phyloP scores from a whole-genome alignment of 2,797 vertebrate genomes.

The Clarias laeviceps region DNA sequence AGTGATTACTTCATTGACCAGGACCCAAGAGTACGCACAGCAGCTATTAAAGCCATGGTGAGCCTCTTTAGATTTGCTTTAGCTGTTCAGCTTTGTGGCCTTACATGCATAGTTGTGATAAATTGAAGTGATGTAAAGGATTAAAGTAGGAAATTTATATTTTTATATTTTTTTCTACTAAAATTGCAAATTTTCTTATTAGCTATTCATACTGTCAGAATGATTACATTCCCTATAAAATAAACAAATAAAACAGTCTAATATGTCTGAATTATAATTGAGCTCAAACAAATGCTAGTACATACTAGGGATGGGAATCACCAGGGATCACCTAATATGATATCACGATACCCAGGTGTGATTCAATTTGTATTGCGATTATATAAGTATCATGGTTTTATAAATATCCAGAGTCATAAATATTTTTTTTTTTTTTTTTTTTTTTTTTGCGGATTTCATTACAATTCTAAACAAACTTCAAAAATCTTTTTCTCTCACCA shows the following conservation, averaged over 20 bases:
- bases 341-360: no score
- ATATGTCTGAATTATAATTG: not conserved
- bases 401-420: no score
- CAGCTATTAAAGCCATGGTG: conserved; percentile 97
- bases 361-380: no score
- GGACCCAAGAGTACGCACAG: conserved; percentile 92
- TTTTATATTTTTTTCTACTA: not conserved
- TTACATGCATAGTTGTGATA: not conserved
- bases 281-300: not conserved
- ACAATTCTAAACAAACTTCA: no score
- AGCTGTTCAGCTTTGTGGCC: conserved; percentile 6
- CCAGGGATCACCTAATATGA: no score
- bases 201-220: not conserved
- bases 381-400: no score
- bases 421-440: no score
- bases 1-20: conserved; percentile 94
- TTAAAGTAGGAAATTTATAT: not conserved
- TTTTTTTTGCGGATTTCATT: no score
- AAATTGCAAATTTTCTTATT: no score
- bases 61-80: not conserved
- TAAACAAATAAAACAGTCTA: not conserved
- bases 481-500: no score
- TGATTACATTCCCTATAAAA: not conserved
- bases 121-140: not conserved
- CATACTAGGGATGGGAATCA: not conserved